phyloP scores from a whole-genome alignment of 2,888 invertebrate genomes.

The Apamea monoglypha region DNA sequence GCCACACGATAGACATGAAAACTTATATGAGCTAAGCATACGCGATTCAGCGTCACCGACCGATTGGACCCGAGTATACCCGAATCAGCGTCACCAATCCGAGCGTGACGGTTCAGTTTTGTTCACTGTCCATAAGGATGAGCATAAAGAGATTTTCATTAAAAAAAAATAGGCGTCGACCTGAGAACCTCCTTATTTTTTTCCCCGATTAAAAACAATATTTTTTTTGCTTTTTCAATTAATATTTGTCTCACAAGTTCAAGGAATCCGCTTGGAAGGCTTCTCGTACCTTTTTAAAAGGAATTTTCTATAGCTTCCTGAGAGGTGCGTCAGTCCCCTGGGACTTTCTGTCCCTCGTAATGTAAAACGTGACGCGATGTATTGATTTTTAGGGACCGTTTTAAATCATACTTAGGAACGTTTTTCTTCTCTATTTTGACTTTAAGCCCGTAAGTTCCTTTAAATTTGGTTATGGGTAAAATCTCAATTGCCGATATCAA shows the following conservation, averaged over 20 bases:
- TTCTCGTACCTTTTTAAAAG: background rate
- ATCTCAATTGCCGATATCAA: background rate
- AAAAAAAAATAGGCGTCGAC: background rate
- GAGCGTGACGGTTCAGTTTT: background rate
- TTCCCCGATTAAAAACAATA: background rate
- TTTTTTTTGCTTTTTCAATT: background rate
- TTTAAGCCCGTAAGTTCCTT: background rate
- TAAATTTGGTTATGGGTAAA: too few relatives aligned
- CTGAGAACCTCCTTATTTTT: background rate
- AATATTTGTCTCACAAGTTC: background rate
- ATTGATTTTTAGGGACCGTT: slow-evolving; percentile 41
- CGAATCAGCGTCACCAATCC: too few relatives aligned
- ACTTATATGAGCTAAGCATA: background rate
- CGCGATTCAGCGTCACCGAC: background rate
- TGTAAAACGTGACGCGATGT: slow-evolving; percentile 38
- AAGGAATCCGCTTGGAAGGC: background rate
- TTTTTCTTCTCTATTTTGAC: background rate
- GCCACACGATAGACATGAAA: background rate
- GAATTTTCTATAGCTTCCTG: slow-evolving; percentile 17
- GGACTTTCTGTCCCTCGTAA: slow-evolving; percentile 19
- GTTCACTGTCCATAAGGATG: too few relatives aligned
- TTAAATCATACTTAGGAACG: slow-evolving; percentile 3
- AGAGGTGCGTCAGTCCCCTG: background rate
- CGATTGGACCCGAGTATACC: background rate
- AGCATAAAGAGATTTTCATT: background rate